Percentiles rank a stretch among this genome's conserved stretches.
These are phyloP conservation scores for Diplosoma virens DNA, from an alignment of 23 tunicate species.

Conservation along the genomic window DNA sequence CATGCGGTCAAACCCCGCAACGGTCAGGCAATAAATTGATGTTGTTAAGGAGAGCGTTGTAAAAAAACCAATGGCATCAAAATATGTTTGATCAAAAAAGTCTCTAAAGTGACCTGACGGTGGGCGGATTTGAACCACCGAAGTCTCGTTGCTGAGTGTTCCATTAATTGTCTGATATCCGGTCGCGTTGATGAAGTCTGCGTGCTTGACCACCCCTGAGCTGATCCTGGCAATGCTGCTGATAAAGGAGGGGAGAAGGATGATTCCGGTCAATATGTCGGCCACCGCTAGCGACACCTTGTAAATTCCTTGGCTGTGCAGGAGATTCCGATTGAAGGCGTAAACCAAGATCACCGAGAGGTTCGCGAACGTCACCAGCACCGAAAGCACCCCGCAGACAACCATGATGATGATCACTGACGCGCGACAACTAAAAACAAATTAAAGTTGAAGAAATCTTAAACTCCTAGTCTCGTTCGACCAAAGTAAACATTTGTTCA, in stretches of 20 bases:
- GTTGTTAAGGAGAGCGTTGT: constrained; percentile 52
- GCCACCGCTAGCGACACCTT: constrained; percentile 61
- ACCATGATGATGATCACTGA: constrained; percentile 49
- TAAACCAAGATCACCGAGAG: constrained; percentile 44
- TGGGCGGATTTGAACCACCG: constrained; percentile 11
- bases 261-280: constrained; percentile 56
- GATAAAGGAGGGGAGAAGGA: constrained; percentile 61
- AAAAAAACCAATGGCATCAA: constrained; percentile 65
- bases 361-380: constrained; percentile 44
- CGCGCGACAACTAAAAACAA: constrained; percentile 53
- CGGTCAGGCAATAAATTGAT: constrained; percentile 56
- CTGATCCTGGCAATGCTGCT: neutral
- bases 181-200: neutral
- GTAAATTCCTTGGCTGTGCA: constrained; percentile 74
- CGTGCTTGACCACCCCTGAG: neutral
- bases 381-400: constrained; percentile 35
- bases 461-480: too few species aligned
- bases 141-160: neutral
- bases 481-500: too few species aligned
- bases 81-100: constrained; percentile 12
- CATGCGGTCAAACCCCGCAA: constrained; percentile 79
- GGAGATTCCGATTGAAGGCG: constrained; percentile 22
- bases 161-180: constrained; percentile 29
- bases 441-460: too few species aligned
- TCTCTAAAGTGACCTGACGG: constrained; percentile 13